Conservation (phyloP, 2,888 invertebrate genomes). For the Napeogenes sylphis region DNA sequence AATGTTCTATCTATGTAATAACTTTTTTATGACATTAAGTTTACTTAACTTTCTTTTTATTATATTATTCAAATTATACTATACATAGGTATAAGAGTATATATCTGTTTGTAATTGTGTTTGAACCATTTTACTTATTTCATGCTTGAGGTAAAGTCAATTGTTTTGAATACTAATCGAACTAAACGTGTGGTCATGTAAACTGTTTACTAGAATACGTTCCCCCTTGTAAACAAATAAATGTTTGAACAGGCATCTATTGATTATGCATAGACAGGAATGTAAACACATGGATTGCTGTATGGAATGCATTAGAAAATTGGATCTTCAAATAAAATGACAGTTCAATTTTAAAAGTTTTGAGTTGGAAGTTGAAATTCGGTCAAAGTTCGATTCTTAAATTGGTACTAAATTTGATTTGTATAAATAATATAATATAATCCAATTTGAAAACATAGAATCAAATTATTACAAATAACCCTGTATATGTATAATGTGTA, state of each 20-base stretch:
- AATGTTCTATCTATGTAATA: background rate
- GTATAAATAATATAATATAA: background rate
- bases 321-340: constrained; percentile 3
- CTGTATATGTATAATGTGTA: too few species aligned
- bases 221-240: constrained; percentile 11
- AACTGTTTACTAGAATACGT: constrained; percentile 15
- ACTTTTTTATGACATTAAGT: background rate
- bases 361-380: background rate
- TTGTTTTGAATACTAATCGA: constrained; percentile 8
- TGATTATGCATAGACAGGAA: constrained; percentile 17
- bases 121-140: background rate
- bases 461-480: too few species aligned
- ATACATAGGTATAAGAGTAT: background rate
- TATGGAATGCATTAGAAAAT: constrained; percentile 9
- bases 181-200: constrained; percentile 8
- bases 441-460: too few species aligned
- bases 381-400: too few species aligned
- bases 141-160: background rate
- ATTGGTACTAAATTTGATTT: background rate
- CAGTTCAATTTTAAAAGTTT: constrained; percentile 1
- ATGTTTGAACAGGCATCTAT: constrained; percentile 14
- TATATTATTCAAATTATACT: background rate
- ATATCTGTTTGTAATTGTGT: background rate
- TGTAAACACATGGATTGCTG: constrained; percentile 14
- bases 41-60: background rate